Conservation (phyloP, 2,888 invertebrate genomes). For the Agrochola lota region DNA sequence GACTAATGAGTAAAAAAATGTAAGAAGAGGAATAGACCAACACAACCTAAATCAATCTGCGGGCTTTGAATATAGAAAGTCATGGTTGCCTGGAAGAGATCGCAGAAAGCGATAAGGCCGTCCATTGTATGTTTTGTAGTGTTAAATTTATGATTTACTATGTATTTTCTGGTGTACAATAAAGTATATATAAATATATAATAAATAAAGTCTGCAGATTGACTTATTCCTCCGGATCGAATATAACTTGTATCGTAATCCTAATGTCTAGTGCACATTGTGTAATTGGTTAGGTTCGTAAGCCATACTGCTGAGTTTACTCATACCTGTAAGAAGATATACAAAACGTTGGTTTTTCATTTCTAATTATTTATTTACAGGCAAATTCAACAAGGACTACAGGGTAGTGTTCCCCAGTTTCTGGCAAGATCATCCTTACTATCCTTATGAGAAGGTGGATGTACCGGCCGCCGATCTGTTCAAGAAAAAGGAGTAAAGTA, state of each 20-base stretch:
- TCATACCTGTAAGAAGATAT: no score
- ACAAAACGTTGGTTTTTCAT: background rate
- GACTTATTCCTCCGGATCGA: background rate
- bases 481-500: constrained; percentile 47
- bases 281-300: no score
- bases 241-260: background rate
- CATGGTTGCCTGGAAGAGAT: no score
- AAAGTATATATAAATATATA: no score
- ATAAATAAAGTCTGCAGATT: no score
- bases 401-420: constrained; percentile 80
- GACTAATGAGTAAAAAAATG: background rate
- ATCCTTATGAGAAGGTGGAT: constrained; percentile 80
- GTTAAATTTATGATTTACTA: no score
- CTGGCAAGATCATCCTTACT: constrained; percentile 87
- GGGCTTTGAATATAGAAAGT: background rate
- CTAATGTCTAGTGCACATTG: background rate
- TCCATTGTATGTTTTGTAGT: no score
- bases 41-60: background rate
- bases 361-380: constrained; percentile 64
- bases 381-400: constrained; percentile 86
- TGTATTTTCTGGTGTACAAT: no score
- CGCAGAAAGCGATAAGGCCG: no score
- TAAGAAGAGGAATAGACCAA: background rate
- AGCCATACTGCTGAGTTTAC: background rate
- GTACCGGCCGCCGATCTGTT: constrained; percentile 72